These are phyloP conservation scores for Sinocyclocheilus grahami DNA, from an alignment of 2,113 vertebrate species.

Conservation along the genomic window DNA sequence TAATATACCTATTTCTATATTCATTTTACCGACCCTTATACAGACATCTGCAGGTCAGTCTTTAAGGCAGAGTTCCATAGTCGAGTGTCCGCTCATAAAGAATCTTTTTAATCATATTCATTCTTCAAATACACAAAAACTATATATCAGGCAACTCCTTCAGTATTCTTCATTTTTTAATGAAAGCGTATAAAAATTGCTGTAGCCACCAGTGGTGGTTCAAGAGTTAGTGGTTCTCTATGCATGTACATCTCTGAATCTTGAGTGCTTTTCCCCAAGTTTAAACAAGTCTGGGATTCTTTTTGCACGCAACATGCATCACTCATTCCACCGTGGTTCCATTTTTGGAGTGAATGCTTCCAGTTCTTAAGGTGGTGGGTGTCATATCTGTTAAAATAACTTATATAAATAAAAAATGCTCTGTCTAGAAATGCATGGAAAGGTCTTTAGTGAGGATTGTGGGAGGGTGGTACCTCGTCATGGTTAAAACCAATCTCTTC, in stretches of 20 bases:
- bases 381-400: constrained; percentile 90
- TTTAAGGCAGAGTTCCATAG: constrained; percentile 97
- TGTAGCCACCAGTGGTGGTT: constrained; percentile 77
- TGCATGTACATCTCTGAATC: constrained; percentile 69
- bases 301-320: constrained; percentile 73
- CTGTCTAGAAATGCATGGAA: constrained; percentile 68
- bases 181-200: constrained; percentile 65
- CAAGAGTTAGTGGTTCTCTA: constrained; percentile 57
- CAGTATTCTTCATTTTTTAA: constrained; percentile 68
- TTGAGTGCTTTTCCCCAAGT: constrained; percentile 46
- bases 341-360: constrained; percentile 72
- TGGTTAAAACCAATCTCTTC: constrained; percentile 17
- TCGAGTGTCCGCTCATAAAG: constrained; percentile 77
- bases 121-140: constrained; percentile 70
- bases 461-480: not conserved
- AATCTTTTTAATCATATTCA: constrained; percentile 74
- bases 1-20: constrained; percentile 72
- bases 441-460: constrained; percentile 55
- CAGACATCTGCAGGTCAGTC: constrained; percentile 86
- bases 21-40: constrained; percentile 71
- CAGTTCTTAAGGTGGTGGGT: constrained; percentile 88
- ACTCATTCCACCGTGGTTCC: constrained; percentile 71
- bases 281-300: constrained; percentile 1
- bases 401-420: constrained; percentile 88
- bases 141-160: constrained; percentile 81